Percentiles rank a stretch among this genome's conserved stretches.
phyloP scores from a whole-genome alignment of 2,113 vertebrate genomes.

The Oophaga pumilio region DNA sequence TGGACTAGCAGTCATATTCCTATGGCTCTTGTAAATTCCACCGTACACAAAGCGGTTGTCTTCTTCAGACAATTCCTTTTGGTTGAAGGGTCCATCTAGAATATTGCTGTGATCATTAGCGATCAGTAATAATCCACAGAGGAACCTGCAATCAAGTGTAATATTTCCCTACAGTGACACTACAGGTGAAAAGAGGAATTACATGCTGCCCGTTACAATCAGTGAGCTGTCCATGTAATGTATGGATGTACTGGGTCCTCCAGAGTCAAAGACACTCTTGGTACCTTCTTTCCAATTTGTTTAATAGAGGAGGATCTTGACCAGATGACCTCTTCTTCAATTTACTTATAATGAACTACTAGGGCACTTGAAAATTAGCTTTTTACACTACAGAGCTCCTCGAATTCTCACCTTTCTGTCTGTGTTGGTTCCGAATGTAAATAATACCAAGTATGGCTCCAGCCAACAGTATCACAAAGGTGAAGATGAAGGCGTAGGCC shows the following conservation, averaged over 20 bases:
- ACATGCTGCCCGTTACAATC: not conserved
- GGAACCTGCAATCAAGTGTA: not conserved
- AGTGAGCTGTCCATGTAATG: not conserved
- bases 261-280: not conserved
- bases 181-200: not conserved
- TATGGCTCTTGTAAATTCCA: too few species aligned
- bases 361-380: not conserved
- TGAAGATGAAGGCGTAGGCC: constrained; percentile 21
- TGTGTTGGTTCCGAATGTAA: not conserved
- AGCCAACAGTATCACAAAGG: not conserved
- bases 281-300: not conserved
- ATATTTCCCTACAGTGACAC: not conserved
- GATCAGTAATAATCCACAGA: not conserved
- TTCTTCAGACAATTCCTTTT: too few species aligned
- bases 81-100: too few species aligned
- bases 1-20: not conserved
- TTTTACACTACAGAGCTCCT: not conserved
- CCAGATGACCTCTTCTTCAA: not conserved
- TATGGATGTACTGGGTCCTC: not conserved
- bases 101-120: not conserved
- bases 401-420: constrained; percentile 20
- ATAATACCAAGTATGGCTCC: not conserved
- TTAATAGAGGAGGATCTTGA: not conserved
- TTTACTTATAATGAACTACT: not conserved
- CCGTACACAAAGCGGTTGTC: too few species aligned